Percentiles rank a stretch among this genome's conserved stretches.
Evolutionary conservation across 2,797 vertebrate genomes (phyloP).

Genomic region (Orientallactaga sibirica): DNA sequence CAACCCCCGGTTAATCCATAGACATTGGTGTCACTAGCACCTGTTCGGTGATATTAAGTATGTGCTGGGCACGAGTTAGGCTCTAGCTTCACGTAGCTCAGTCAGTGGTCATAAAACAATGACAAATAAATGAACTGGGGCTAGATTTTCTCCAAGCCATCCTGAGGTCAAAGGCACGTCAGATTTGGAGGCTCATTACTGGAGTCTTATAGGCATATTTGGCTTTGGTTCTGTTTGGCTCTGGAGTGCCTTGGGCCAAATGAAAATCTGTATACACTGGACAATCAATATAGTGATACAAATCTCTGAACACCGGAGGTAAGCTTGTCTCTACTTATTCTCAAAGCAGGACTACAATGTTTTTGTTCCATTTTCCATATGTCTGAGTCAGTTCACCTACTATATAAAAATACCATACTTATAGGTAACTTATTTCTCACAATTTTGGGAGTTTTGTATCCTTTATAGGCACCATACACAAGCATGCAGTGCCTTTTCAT

Average conservation of each 20-base stretch:
- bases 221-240: too few relatives aligned
- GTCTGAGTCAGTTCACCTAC: not conserved
- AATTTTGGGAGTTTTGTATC: not conserved
- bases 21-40: not conserved
- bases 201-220: too few relatives aligned
- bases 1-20: not conserved
- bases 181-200: too few relatives aligned
- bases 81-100: not conserved
- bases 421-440: not conserved
- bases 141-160: not conserved
- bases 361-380: not conserved
- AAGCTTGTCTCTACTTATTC: not conserved
- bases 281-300: too few relatives aligned
- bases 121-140: not conserved
- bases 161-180: too few relatives aligned
- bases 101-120: not conserved
- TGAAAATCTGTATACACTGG: too few relatives aligned
- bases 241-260: too few relatives aligned
- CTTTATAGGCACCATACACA: not conserved
- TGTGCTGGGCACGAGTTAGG: not conserved
- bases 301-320: too few relatives aligned
- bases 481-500: not conserved
- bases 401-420: not conserved
- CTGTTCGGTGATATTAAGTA: not conserved
- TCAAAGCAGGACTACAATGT: not conserved